Evolutionary conservation across 2,888 invertebrate genomes (phyloP).

Genomic region (Polymixis lichenea): DNA sequence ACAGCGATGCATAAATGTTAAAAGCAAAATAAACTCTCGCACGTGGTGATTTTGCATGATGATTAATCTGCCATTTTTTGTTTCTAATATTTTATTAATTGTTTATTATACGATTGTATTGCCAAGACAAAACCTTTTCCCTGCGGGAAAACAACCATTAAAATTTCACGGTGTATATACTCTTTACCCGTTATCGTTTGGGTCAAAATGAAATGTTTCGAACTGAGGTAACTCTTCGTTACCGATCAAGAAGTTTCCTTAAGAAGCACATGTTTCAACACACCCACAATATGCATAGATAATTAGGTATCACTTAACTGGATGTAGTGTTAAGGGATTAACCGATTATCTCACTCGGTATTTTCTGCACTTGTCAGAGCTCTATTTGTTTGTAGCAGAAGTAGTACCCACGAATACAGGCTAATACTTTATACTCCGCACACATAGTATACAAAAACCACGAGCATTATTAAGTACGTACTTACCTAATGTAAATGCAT

Average conservation of each 20-base stretch:
- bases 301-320: neutral
- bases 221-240: neutral
- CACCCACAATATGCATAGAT: neutral
- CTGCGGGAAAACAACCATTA: too few species aligned
- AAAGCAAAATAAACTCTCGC: too few species aligned
- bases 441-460: too few species aligned
- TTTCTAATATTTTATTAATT: too few species aligned
- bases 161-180: too few species aligned
- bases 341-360: slow-evolving; percentile 8
- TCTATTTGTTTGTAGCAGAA: slow-evolving; percentile 12
- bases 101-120: too few species aligned
- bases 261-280: neutral
- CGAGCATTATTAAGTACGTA: neutral
- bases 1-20: too few species aligned
- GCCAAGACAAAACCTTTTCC: too few species aligned
- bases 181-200: too few species aligned
- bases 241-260: neutral
- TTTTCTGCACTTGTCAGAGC: slow-evolving; percentile 25
- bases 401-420: neutral
- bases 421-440: neutral
- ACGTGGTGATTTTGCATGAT: too few species aligned
- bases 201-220: neutral
- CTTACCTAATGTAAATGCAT: neutral
- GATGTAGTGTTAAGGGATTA: slow-evolving; percentile 4
- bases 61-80: too few species aligned